phyloP scores from a whole-genome alignment of 2,113 vertebrate species.

The Pachycephala philippinensis region DNA sequence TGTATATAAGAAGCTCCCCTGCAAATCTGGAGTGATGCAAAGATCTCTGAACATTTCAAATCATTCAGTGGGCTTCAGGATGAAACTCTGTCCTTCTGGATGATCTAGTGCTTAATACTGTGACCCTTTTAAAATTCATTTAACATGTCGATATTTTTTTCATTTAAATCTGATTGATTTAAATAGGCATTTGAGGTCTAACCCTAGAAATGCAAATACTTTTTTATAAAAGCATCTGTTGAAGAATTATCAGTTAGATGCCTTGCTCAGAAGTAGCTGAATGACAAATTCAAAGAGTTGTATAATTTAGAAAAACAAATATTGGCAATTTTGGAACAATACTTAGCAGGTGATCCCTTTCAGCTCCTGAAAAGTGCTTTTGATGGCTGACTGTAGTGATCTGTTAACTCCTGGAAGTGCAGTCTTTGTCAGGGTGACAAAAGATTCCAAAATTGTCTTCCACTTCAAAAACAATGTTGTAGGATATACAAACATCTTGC shows the following conservation, averaged over 20 bases:
- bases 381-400: background rate
- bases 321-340: background rate
- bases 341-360: background rate
- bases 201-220: background rate
- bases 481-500: background rate
- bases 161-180: background rate
- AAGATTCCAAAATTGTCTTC: background rate
- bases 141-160: rapidly evolving
- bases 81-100: background rate
- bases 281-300: background rate
- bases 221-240: background rate
- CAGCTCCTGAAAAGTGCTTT: background rate
- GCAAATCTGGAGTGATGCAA: background rate
- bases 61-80: background rate
- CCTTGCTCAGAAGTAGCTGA: background rate
- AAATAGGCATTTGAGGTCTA: background rate
- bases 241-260: background rate
- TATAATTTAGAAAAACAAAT: background rate
- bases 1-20: background rate
- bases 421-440: background rate
- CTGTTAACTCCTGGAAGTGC: background rate
- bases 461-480: background rate
- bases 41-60: background rate
- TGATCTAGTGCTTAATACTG: background rate
- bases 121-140: background rate